Percentiles rank a stretch among this genome's conserved stretches.
These are phyloP conservation scores for Noctua comes DNA, from an alignment of 2,888 invertebrate species.

Conservation along the genomic window DNA sequence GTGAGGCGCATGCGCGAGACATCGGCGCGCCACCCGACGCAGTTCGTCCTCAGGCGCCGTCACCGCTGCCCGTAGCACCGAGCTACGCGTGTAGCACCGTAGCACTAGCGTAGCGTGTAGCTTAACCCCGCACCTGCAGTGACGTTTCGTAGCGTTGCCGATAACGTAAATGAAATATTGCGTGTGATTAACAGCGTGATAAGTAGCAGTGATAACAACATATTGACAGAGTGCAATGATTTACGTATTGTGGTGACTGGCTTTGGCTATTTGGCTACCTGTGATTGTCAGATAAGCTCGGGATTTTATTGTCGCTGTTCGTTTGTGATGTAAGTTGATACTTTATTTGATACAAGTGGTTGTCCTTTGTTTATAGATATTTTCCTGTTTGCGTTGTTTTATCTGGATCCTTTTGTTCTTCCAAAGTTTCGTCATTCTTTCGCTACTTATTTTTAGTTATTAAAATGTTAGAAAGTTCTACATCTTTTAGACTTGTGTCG, in stretches of 20 bases:
- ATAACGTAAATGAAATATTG: conserved; percentile 57
- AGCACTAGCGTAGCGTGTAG: conserved; percentile 72
- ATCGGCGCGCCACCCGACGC: conserved; percentile 79
- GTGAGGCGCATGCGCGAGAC: conserved; percentile 81
- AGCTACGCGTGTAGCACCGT: conserved; percentile 73
- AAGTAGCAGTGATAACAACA: conserved; percentile 60
- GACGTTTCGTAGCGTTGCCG: conserved; percentile 72
- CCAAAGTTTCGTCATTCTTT: conserved; percentile 15
- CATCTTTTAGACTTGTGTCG: neutral
- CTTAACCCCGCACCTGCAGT: conserved; percentile 78
- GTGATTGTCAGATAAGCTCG: conserved; percentile 67
- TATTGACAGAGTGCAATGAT: conserved; percentile 64
- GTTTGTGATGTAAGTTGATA: conserved; percentile 75
- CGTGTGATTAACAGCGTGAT: conserved; percentile 57
- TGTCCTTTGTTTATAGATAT: conserved; percentile 56
- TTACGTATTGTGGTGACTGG: conserved; percentile 66
- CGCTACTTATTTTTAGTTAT: conserved; percentile 8
- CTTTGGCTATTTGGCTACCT: conserved; percentile 65
- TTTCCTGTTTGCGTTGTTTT: conserved; percentile 26
- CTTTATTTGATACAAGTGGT: conserved; percentile 67
- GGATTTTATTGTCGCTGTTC: conserved; percentile 60
- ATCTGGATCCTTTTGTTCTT: conserved; percentile 15
- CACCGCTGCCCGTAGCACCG: conserved; percentile 71
- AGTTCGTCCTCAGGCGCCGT: conserved; percentile 78
- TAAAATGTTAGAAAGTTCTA: conserved; percentile 31